Base-by-base conservation (phyloP, 1,140 invertebrate species). In the Argopecten irradians region DNA sequence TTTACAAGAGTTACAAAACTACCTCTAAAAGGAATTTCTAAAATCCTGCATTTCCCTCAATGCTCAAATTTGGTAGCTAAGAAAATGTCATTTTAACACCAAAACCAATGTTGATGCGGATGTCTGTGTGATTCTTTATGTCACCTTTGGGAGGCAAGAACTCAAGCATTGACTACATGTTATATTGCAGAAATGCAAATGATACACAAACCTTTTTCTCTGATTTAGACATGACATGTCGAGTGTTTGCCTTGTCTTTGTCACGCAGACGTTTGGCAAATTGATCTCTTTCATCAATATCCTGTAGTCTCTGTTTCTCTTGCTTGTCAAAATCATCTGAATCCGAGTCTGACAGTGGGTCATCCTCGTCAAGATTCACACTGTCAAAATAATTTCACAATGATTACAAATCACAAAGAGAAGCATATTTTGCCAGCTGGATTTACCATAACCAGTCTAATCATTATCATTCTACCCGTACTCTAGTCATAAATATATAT, bases 211-310 rank as follows among this genome's bases (percentile, higher is more conserved):
- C 95, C 95, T 97, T 97, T 93, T 97, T 97, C 89, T 98, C 97
- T 88, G 96, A 96, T 90, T 96, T 96, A 36, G 95, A 95, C 90
- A 94, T 92, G 34, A 99, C 96, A 95, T 98, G 98, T 86, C 98
- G 96, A 0, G 97, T 98, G 93, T 98, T 98, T 36, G 97, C 97
- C 95, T 99, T 98, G 97, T 99, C 99, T 93, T 97, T 98, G 91
- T 97, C 97, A 93, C 97, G 97, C 0, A 99, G 96, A 90, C 99
- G 96, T 91, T 97, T 97, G 0, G 98, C 97, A 96, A 99, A 99
- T 94, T 98, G 98, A 96, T 99, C 99, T 93, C 99, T 96, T 95
- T 99, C 98, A 94, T 97, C 97, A 14, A 99, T 96, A 96, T 99
- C 99, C 92, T 97, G 96, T 41, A 96, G 95, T 84, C 98, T 96